Base-by-base conservation (phyloP, 2,113 vertebrate species). In the Gasterosteus aculeatus region DNA sequence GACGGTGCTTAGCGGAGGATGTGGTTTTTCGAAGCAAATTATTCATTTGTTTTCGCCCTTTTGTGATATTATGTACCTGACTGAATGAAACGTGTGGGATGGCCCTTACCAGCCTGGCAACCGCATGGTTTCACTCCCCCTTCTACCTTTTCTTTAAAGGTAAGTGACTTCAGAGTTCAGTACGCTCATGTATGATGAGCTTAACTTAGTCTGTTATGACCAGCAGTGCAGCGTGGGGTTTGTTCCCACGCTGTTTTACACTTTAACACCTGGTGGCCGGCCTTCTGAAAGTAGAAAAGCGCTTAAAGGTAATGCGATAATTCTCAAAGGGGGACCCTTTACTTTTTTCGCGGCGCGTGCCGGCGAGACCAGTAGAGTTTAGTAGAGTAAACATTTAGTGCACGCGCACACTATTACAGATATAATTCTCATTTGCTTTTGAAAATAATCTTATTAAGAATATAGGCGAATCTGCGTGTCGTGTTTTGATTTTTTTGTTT, bases 61-160 rank as follows among this genome's bases (percentile, higher is more conserved):
- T 77, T n/a, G 65, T 33, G 22, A 68, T 68, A 56, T 51, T 53
- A 18, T 60, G 4, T 18, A 69, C 39, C 58, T 63, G 59, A 57
- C 29, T 70, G 47, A 65, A 56, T 49, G 22, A 31, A 58, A 47
- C 5, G 12, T 9, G 61, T 60, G 44, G 53, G 53, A 51, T 42
- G 33, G 18, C 12, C 44, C 3, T 9, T 10, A 62, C 35, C 49
- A 22, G 10, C 58, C 38, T 42, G 35, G 26, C 14, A 49, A 15
- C 38, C 22, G 29, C 19, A 53, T 16, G 42, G 49, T 35, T 78
- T 66, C 66, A 66, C 46, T 61, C 26, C 10, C 15, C 35, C 19
- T 70, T 53, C 60, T 18, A 65, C 49, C 19, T 0, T 26, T 71
- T 39, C 8, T n/a, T 22, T 54, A 41, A 29, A 72, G 54, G 15